Conservation (phyloP, 2,888 invertebrate species). For the Sarcophaga carnaria region DNA sequence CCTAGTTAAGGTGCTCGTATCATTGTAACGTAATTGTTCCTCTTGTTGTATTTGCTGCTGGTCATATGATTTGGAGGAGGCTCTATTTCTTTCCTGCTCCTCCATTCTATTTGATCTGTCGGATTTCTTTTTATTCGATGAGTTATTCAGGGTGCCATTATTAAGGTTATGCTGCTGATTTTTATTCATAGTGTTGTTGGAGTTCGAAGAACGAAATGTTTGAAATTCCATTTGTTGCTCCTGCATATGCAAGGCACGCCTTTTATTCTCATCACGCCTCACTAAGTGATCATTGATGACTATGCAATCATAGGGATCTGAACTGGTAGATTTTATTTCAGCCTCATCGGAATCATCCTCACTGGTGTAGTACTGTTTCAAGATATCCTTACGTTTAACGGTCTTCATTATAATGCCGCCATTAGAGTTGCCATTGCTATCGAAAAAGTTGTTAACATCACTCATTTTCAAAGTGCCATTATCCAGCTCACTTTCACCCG, state of each 20-base stretch:
- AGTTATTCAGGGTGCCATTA: slow-evolving; percentile 37
- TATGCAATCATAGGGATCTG: slow-evolving; percentile 90
- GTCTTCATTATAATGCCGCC: slow-evolving; percentile 88
- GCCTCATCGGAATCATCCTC: slow-evolving; percentile 85
- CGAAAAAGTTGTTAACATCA: slow-evolving; percentile 84
- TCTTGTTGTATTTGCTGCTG: slow-evolving; percentile 78
- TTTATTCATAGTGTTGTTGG: slow-evolving; percentile 79
- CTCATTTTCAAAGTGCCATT: slow-evolving; percentile 80
- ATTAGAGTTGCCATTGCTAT: slow-evolving; percentile 72
- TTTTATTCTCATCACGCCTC: slow-evolving; percentile 82
- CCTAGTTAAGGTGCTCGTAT: slow-evolving; percentile 53
- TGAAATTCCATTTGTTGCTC: slow-evolving; percentile 82
- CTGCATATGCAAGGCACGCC: slow-evolving; percentile 80
- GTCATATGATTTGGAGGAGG: slow-evolving; percentile 60
- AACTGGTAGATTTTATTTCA: slow-evolving; percentile 85
- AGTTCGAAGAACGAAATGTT: slow-evolving; percentile 81
- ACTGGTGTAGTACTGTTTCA: slow-evolving; percentile 86
- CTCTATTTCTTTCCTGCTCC: slow-evolving; percentile 40
- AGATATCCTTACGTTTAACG: slow-evolving; percentile 88
- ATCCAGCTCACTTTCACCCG: slow-evolving; percentile 78
- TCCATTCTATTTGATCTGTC: slow-evolving; percentile 20
- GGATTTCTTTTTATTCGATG: slow-evolving; percentile 49
- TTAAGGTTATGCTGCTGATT: slow-evolving; percentile 76
- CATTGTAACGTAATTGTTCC: slow-evolving; percentile 70
- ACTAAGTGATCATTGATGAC: slow-evolving; percentile 90